A percentile compares a stretch with the other conserved stretches of the same genome.
These are phyloP conservation scores for Chrysocyon brachyurus DNA, from an alignment of 2,797 vertebrate genomes.

Conservation along the genomic window DNA sequence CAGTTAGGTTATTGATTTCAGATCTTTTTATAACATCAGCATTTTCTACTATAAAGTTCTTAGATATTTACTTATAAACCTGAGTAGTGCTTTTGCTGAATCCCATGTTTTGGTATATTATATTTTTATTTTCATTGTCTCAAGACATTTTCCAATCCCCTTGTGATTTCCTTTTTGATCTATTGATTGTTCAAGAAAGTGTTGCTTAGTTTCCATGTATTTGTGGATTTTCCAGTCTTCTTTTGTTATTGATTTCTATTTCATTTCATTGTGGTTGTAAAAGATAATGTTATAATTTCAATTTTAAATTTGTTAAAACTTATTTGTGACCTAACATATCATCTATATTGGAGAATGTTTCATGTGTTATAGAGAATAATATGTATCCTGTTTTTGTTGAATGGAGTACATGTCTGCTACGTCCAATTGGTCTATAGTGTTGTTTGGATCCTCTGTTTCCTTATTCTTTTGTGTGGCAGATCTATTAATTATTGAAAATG, in stretches of 20 bases:
- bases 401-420: background rate
- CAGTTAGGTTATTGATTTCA: background rate
- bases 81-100: background rate
- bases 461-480: background rate
- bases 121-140: background rate
- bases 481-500: background rate
- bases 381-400: background rate
- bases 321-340: background rate
- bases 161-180: background rate
- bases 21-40: background rate
- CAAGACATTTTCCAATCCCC: background rate
- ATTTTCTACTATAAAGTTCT: background rate
- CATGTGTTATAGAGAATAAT: background rate
- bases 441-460: background rate
- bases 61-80: background rate
- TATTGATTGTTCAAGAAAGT: background rate
- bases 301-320: background rate
- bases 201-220: background rate
- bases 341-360: background rate
- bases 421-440: background rate
- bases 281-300: background rate
- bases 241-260: background rate
- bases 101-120: background rate
- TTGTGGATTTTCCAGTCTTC: background rate
- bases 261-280: background rate